Evolutionary conservation across 1,140 invertebrate species (phyloP).

Genomic region (Probaryconus sp.): DNA sequence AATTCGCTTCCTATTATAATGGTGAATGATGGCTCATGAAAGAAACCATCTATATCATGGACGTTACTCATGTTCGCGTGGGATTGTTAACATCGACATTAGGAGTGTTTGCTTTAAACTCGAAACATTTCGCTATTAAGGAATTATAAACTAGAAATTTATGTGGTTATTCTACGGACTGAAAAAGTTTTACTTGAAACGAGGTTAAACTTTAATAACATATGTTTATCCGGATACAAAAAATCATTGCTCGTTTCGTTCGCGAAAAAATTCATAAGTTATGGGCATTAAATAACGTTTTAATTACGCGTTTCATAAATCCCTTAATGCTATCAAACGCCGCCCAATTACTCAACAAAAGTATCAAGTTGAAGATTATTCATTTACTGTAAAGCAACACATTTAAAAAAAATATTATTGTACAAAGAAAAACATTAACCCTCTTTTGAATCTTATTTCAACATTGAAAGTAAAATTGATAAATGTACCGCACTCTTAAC

Average conservation of each 20-base stretch:
- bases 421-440: too few relatives aligned
- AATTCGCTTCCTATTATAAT: conserved; percentile 39
- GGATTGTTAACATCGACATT: conserved; percentile 24
- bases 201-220: not conserved
- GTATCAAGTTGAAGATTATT: conserved; percentile 37
- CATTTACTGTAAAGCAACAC: conserved; percentile 42
- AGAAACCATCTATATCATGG: conserved; percentile 14
- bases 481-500: too few relatives aligned
- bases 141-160: conserved; percentile 28
- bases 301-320: too few relatives aligned
- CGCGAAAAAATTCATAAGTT: too few relatives aligned
- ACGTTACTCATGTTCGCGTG: conserved; percentile 25
- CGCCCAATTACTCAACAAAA: too few relatives aligned
- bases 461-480: too few relatives aligned
- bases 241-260: too few relatives aligned
- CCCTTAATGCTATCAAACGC: too few relatives aligned
- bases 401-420: too few relatives aligned
- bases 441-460: too few relatives aligned
- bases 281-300: too few relatives aligned
- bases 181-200: not conserved
- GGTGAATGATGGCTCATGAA: conserved; percentile 35
- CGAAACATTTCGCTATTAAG: conserved; percentile 17
- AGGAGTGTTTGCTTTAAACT: conserved; percentile 27
- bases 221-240: too few relatives aligned
- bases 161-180: not conserved